Evolutionary conservation across 1,140 invertebrate species (phyloP).

Genomic region (Acromyrmex heyeri): DNA sequence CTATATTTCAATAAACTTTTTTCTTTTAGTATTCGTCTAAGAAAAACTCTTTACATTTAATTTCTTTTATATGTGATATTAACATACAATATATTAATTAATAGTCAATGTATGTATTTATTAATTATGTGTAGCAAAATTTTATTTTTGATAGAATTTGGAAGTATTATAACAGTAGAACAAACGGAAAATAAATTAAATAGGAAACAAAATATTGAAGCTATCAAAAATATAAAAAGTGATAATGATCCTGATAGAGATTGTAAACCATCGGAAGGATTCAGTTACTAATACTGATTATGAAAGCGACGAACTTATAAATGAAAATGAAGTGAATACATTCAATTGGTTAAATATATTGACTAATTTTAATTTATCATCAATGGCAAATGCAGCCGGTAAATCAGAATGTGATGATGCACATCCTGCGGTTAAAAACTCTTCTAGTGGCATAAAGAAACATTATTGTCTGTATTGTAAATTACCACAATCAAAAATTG

Average conservation of each 20-base stretch:
- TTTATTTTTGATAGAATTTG: background rate
- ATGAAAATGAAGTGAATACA: background rate
- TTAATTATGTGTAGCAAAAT: background rate
- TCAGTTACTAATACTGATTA: background rate
- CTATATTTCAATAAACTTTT: too few species aligned
- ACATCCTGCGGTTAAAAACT: background rate
- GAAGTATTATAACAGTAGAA: background rate
- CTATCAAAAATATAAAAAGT: background rate
- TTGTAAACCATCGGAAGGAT: background rate
- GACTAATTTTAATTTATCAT: background rate
- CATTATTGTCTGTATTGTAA: constrained; percentile 19
- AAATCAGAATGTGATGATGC: constrained; percentile 8
- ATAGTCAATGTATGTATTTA: background rate
- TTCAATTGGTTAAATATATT: background rate
- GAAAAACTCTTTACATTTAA: too few species aligned
- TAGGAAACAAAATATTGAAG: background rate
- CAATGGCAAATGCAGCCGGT: background rate
- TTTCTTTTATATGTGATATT: too few species aligned
- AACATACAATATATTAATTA: too few species aligned
- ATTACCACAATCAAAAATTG: background rate
- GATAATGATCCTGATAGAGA: background rate
- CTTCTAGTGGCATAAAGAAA: constrained; percentile 1
- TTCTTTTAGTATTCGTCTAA: too few species aligned
- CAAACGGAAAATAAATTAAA: background rate
- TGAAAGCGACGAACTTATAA: background rate